These are phyloP conservation scores for Ischnura elegans DNA, from an alignment of 2,888 invertebrate species.

Conservation along the genomic window DNA sequence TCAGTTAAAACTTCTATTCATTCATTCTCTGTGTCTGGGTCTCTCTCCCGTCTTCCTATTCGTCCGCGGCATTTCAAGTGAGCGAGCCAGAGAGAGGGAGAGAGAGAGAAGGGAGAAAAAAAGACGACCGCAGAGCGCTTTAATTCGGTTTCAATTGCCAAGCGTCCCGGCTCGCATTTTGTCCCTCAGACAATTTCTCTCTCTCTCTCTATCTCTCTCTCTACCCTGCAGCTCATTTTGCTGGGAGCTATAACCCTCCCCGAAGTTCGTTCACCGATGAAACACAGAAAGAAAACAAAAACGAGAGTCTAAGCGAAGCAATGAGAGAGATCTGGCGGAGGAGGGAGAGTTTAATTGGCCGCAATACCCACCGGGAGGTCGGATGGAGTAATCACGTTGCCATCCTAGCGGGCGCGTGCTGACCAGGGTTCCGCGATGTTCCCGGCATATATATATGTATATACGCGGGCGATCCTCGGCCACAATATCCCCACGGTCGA, in stretches of 20 bases:
- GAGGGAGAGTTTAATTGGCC: background rate
- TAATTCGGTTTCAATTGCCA: background rate
- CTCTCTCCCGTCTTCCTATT: background rate
- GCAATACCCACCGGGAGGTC: background rate
- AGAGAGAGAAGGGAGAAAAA: background rate
- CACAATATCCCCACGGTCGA: background rate
- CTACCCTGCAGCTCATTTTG: background rate
- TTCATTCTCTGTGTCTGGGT: background rate
- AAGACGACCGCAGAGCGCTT: background rate
- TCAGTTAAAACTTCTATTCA: background rate
- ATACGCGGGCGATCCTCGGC: no score
- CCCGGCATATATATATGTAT: background rate
- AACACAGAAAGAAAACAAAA: background rate
- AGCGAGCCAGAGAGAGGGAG: no score
- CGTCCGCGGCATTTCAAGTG: background rate
- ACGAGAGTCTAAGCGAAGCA: background rate
- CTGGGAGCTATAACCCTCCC: background rate
- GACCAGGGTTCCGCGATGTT: background rate
- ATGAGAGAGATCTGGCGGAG: background rate
- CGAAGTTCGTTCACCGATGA: background rate
- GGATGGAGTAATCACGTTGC: background rate
- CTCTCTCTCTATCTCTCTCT: background rate
- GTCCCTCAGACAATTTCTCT: background rate
- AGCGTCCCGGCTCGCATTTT: background rate
- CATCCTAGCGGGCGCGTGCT: background rate